A percentile compares a stretch with the other conserved stretches of the same genome.
Evolutionary conservation across 2,888 invertebrate genomes (phyloP).

Genomic region (Reticulitermes lucifugus): DNA sequence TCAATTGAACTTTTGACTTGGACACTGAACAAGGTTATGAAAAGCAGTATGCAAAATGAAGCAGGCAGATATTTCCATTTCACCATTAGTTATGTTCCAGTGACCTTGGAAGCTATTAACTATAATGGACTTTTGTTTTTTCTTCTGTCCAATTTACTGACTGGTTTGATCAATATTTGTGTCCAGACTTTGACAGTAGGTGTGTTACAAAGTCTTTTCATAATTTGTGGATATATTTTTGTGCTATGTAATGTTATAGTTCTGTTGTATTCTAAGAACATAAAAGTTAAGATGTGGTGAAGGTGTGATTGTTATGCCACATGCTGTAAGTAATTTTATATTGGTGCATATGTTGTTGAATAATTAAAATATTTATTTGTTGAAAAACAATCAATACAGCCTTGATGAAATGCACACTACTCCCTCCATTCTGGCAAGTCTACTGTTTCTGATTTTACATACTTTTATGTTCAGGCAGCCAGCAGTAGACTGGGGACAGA

Average conservation of each 20-base stretch:
- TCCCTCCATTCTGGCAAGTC: too few species aligned
- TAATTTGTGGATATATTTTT: slow-evolving; percentile 67
- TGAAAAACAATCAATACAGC: too few species aligned
- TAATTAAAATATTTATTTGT: too few species aligned
- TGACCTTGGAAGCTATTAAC: slow-evolving; percentile 78
- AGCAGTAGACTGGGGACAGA: too few species aligned
- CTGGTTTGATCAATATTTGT: slow-evolving; percentile 83
- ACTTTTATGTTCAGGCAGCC: too few species aligned
- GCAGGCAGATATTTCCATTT: background rate
- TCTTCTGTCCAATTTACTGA: slow-evolving; percentile 83
- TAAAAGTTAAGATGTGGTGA: slow-evolving; percentile 66
- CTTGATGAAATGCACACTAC: too few species aligned
- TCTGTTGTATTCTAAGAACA: slow-evolving; percentile 63
- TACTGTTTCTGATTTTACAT: too few species aligned
- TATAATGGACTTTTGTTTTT: slow-evolving; percentile 88
- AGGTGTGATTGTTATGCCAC: background rate
- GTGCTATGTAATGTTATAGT: slow-evolving; percentile 61
- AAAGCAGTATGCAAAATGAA: slow-evolving; percentile 33
- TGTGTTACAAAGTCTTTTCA: slow-evolving; percentile 63
- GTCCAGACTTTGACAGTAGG: slow-evolving; percentile 71
- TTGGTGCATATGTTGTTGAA: too few species aligned
- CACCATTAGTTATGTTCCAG: slow-evolving; percentile 62
- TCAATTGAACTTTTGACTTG: slow-evolving; percentile 65
- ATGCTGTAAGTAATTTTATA: too few species aligned
- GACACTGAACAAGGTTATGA: background rate